These are phyloP conservation scores for Bellardia pandia DNA, from an alignment of 2,888 invertebrate species.

Conservation along the genomic window DNA sequence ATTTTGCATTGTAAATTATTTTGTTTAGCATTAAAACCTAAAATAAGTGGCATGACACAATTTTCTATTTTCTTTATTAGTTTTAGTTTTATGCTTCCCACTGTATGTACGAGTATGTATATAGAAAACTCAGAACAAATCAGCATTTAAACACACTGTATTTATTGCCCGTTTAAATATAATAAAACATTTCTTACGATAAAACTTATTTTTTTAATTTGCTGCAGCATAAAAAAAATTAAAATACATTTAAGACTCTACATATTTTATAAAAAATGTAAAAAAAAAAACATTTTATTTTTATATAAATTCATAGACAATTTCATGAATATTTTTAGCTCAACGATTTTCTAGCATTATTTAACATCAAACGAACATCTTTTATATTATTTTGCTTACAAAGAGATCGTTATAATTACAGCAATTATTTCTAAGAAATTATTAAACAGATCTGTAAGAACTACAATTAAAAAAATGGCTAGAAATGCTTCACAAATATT, in stretches of 20 bases:
- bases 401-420: slow-evolving; percentile 25
- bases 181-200: background rate
- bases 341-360: slow-evolving; percentile 19
- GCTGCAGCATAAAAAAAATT: background rate
- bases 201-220: background rate
- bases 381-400: background rate
- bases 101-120: no score
- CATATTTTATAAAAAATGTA: slow-evolving; percentile 26
- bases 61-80: background rate
- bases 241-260: slow-evolving; percentile 1
- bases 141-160: background rate
- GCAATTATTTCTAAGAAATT: slow-evolving; percentile 41
- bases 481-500: background rate
- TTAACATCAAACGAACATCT: slow-evolving; percentile 43
- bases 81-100: background rate
- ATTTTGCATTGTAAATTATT: no score
- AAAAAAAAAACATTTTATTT: background rate
- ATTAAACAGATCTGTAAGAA: slow-evolving; percentile 34
- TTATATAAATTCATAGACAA: background rate
- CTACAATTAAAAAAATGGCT: background rate
- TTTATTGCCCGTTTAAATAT: background rate
- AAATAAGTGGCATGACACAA: no score
- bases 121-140: background rate
- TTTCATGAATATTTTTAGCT: slow-evolving; percentile 28
- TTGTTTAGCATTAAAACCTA: no score